Evolutionary conservation across 2,888 invertebrate genomes (phyloP), one percentile per base, ranked within the genome.

Genomic region (Drosophila mimica): DNA sequence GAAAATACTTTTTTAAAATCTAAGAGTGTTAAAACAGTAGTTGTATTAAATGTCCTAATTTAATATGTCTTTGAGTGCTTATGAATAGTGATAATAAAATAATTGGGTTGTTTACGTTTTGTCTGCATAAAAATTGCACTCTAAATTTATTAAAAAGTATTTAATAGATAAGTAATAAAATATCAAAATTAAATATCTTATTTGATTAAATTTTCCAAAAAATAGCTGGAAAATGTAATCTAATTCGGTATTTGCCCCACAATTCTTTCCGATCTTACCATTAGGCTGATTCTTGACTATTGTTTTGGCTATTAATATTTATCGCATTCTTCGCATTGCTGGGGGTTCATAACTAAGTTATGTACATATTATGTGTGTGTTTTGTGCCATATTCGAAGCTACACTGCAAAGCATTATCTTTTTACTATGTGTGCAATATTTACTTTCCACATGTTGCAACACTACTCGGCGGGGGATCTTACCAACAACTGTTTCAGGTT

Each of bases 401-500:
- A 31, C 51, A 20, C 17, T 53, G 25, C 3, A 48, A 54, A 59
- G 46, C 33, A 65, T 31, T 36, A 59, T 53, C 54, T 52, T 46
- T 66, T 3, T 1, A 57, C 51, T 53, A 43, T 20, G 20, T 30
- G 17, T 34, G 31, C 25, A 25, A 46, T 48, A 33, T 36, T 59
- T 56, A 20, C 51, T 52, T 49, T 20, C 7, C 48, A 38, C 40
- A 48, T 34, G 57, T 73, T 72, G 76, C 72, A 76, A 61, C 68
- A 52, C 46, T 15, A 66, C 9, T 15, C n/a, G 15, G 25, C 15
- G 28, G 53, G 53, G 17, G 57, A 49, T 36, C 46, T 74, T 63
- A 53, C 65, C 70, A 63, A 74, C 77, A 78, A 70, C 79, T 77
- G 70, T 70, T 78, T 63, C 65, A 63, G 65, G 52, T 70, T 30